A percentile compares a stretch with the other conserved stretches of the same genome.
Conservation (phyloP, 2,113 vertebrate species). For the Xenopus borealis region DNA sequence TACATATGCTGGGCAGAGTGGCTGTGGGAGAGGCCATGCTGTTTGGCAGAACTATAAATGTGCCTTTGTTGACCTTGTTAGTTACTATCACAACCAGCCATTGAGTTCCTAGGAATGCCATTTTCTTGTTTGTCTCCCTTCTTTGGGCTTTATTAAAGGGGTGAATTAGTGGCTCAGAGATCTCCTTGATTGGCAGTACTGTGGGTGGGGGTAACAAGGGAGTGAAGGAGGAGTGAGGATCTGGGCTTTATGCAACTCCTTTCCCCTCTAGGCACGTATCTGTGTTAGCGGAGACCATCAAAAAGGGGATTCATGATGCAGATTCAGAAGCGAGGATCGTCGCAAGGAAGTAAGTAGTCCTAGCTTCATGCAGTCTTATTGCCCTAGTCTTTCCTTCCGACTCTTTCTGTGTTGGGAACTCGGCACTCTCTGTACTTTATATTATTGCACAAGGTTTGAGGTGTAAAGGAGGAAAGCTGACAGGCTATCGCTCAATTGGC, state of each 20-base stretch:
- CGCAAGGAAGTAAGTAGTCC: conserved; percentile 88
- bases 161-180: conserved; percentile 9
- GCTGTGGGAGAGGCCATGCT: conserved; percentile 8
- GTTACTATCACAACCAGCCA: conserved; percentile 56
- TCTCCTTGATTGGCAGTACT: conserved; percentile 10
- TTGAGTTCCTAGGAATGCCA: conserved; percentile 56
- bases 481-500: too few relatives aligned
- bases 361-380: too few relatives aligned
- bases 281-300: conserved; percentile 94
- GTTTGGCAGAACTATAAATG: background rate
- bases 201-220: background rate
- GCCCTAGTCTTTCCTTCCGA: too few relatives aligned
- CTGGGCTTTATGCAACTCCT: conserved; percentile 51
- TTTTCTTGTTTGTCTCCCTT: conserved; percentile 45
- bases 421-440: too few relatives aligned
- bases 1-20: background rate
- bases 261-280: conserved; percentile 84
- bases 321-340: conserved; percentile 96
- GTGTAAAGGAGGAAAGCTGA: too few relatives aligned
- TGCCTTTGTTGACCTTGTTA: conserved; percentile 21
- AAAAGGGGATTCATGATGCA: conserved; percentile 94
- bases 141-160: conserved; percentile 25
- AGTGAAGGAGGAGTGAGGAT: background rate
- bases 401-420: too few relatives aligned
- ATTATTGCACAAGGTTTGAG: too few relatives aligned